These are phyloP conservation scores for Crotalus viridis DNA, from an alignment of 2,113 vertebrate species.

Conservation along the genomic window DNA sequence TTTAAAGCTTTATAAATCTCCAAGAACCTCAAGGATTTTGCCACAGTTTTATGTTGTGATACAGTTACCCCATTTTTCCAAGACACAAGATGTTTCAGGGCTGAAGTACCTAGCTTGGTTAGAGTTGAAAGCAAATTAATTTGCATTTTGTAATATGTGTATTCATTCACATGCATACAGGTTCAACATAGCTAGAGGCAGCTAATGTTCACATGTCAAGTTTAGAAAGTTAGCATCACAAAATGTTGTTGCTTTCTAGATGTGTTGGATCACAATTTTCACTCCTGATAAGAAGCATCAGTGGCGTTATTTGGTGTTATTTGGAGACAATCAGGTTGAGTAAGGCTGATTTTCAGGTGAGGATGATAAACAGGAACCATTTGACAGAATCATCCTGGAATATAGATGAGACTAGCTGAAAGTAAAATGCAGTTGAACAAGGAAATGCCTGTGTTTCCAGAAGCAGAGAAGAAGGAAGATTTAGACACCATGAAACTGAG, in stretches of 20 bases:
- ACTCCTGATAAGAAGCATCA: neutral
- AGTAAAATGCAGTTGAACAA: neutral
- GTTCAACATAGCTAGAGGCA: neutral
- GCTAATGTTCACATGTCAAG: neutral
- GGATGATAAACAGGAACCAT: neutral
- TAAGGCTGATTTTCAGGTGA: neutral
- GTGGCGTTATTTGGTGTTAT: neutral
- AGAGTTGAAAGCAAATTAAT: neutral
- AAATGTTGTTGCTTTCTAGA: neutral
- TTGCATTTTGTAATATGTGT: neutral
- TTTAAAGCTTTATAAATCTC: conserved; percentile 6
- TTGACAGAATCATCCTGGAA: neutral
- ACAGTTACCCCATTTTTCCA: neutral
- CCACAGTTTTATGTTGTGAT: neutral
- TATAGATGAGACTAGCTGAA: neutral
- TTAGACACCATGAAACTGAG: neutral
- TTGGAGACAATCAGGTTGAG: neutral
- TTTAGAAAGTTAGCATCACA: neutral
- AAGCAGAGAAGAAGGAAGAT: neutral
- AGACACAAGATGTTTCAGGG: neutral
- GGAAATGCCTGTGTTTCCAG: neutral
- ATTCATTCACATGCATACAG: neutral
- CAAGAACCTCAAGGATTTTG: neutral
- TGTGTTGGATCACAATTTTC: neutral
- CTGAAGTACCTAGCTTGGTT: no score